Base-by-base conservation (phyloP, 1,140 invertebrate species). In the Caenorhabditis latens region DNA sequence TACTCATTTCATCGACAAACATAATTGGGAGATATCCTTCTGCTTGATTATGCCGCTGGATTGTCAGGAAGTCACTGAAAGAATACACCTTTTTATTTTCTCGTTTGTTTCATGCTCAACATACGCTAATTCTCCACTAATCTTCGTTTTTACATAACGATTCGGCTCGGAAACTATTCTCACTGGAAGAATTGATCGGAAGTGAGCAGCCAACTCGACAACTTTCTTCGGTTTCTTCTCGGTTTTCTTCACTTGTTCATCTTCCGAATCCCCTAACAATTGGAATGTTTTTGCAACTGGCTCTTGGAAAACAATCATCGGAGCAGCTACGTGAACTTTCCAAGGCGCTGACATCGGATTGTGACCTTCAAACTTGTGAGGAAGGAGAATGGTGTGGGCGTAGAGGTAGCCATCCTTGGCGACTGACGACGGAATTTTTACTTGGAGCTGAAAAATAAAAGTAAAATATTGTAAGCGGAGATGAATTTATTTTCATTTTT, bases 201-300 rank as follows among this genome's bases (percentile, higher is more conserved):
- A 79, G 24, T 79, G 71, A 11, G 53, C 58, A 9, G 58, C 83
- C 83, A 84, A 11, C 14, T 61, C 83, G 1, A 58, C 53, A 9
- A 84, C 61, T 42, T 50, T 79, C 46, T 84, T 84, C 42, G 9
- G 11, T 71, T 61, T 43, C 21, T 84, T 82, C 63, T 57, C 21
- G 43, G 4, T 9, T 13, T 87, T 71, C 43, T 67, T 24, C 65
- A 40, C 61, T 16, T 14, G 32, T 58, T 85, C 14, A 16, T 75
- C 71, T 42, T 89, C 87, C 16, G 8, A 9, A 19, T 46, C 82
- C 50, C 85, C 82, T 21, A 90, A 84, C 11, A 90, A 83, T 16
- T 90, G 90, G 89, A 90, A 90, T 13, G 90, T 63, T 50, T 87
- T 75, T 1, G 88, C 89, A 14, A 89, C 79, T 24, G 90, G 90